Evolutionary conservation across 2,888 invertebrate genomes (phyloP).

Genomic region (Hedychridium roseum): DNA sequence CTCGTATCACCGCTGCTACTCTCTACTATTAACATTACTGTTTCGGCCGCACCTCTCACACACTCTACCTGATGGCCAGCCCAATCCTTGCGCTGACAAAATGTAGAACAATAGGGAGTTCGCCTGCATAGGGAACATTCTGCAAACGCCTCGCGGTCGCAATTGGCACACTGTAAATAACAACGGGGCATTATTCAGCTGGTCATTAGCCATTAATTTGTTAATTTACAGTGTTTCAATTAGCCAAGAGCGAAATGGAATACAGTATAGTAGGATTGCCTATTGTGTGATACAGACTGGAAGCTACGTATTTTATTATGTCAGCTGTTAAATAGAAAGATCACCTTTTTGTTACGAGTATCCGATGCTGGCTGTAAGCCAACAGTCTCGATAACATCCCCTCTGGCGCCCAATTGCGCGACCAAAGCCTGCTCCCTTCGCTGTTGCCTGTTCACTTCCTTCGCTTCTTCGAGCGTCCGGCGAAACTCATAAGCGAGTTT

Average conservation of each 20-base stretch:
- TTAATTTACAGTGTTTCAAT: too few relatives aligned
- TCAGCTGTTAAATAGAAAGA: not conserved
- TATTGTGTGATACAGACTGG: not conserved
- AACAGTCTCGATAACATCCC: constrained; percentile 65
- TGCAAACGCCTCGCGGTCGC: constrained; percentile 85
- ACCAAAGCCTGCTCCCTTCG: constrained; percentile 59
- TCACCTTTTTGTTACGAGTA: constrained; percentile 78
- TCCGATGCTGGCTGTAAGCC: constrained; percentile 70
- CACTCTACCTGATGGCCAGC: constrained; percentile 86
- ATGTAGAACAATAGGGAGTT: constrained; percentile 89
- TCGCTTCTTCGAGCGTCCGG: constrained; percentile 78
- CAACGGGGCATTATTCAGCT: not conserved
- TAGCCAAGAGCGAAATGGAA: too few relatives aligned
- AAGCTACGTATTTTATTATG: not conserved
- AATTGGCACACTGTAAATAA: constrained; percentile 80
- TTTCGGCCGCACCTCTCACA: constrained; percentile 77
- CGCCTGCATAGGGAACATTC: constrained; percentile 87
- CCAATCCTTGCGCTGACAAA: constrained; percentile 92
- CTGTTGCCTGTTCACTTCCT: constrained; percentile 72
- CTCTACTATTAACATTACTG: constrained; percentile 87
- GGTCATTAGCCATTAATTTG: too few relatives aligned
- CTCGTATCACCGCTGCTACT: constrained; percentile 64
- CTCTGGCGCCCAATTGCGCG: constrained; percentile 63
- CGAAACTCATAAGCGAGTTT: constrained; percentile 76
- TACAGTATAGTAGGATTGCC: too few relatives aligned